Base-by-base conservation (phyloP, 1,140 invertebrate genomes). In the Drosophila yakuba region DNA sequence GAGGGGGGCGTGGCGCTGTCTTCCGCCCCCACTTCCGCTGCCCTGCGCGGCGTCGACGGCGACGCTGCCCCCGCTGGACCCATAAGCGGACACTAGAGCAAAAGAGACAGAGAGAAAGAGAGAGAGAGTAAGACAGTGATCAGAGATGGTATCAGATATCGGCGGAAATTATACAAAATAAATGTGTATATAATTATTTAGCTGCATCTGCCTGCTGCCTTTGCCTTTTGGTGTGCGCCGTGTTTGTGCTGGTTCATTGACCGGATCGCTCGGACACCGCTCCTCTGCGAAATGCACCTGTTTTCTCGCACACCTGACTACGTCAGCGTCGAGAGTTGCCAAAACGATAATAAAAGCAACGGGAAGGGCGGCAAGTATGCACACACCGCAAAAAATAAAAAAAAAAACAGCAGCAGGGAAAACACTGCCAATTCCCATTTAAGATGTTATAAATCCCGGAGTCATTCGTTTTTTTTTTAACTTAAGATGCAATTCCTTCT, bases 1-100 rank as follows among this genome's bases (percentile, higher is more conserved):
- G 71, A 98, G 94, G 68, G 97, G 96, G 72, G 95, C 96, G 93
- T 95, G 95, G 76, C 95, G 94, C 61, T 93, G 93, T 44, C 92
- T 76, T 6, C 90, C 88, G 35, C 77, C 67, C 14, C 76, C 59
- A 28, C 76, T 58, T 8, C 77, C 83, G 63, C 83, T 83, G 43
- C 76, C 84, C 64, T 83, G 85, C 51, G 84, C 62, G 48, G 80
- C 66, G 32, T 91, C 78, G 62, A 90, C 84, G 73, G 85, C 78
- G 54, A 90, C 85, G 74, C 82, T 78, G 68, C 85, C 78, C 50
- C 85, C 77, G 73, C 88, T 91, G 84, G 91, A 91, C 73, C 84
- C 91, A 77, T 92, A 92, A 61, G 91, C 78, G 69, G 91, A 91
- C 75, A 92, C 91, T 92, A 58, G 12, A 48, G 56, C 25, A 17